phyloP scores from a whole-genome alignment of 2,113 vertebrate species.

The Vireo altiloquus region DNA sequence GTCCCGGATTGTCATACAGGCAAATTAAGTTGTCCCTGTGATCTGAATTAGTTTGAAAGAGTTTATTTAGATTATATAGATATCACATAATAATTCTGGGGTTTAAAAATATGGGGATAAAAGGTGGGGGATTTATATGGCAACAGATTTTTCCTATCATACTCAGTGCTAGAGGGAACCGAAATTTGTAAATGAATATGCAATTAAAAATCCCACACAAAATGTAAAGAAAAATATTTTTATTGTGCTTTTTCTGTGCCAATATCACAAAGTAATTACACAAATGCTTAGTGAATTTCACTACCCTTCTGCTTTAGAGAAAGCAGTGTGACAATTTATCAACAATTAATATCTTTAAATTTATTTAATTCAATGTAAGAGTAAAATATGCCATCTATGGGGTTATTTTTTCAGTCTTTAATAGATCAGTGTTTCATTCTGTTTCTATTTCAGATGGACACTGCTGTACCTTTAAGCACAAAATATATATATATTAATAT shows the following conservation, averaged over 20 bases:
- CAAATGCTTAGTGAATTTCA: slow-evolving; percentile 13
- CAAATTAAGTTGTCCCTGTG: neutral
- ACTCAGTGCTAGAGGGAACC: neutral
- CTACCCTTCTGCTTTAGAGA: slow-evolving; percentile 6
- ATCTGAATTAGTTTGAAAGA: neutral
- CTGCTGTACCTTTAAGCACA: slow-evolving; percentile 53
- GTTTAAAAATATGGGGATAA: neutral
- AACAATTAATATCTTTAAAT: neutral
- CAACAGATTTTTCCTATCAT: slow-evolving; percentile 5
- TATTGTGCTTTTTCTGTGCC: neutral
- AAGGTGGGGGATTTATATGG: neutral
- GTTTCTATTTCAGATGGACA: neutral
- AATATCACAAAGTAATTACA: slow-evolving; percentile 15
- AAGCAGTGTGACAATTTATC: neutral
- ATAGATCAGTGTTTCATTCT: neutral
- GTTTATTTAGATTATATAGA: neutral
- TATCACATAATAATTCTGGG: neutral
- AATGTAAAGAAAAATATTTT: slow-evolving; percentile 26
- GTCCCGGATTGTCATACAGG: neutral
- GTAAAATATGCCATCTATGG: neutral
- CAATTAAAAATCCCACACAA: neutral
- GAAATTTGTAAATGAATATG: slow-evolving; percentile 17
- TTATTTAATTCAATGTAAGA: neutral
- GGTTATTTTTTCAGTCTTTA: neutral
- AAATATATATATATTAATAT: slow-evolving; percentile 42